These are phyloP conservation scores for Cydia fagiglandana DNA, from an alignment of 1,140 invertebrate species.

Conservation along the genomic window DNA sequence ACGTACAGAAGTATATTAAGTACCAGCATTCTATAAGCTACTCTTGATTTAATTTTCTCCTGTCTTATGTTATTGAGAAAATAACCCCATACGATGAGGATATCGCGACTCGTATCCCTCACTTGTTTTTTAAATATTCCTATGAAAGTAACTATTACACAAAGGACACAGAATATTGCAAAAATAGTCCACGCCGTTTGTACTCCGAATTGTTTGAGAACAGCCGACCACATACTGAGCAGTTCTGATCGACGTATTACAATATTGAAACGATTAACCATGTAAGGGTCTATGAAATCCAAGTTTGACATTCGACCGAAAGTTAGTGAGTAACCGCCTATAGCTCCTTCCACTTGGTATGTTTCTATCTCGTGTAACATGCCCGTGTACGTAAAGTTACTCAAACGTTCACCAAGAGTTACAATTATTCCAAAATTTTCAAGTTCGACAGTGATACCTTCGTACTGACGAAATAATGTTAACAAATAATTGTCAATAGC, in stretches of 20 bases:
- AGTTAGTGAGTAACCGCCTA: constrained; percentile 36
- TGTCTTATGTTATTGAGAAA: constrained; percentile 36
- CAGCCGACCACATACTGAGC: constrained; percentile 33
- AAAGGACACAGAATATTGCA: constrained; percentile 16
- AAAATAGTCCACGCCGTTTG: not conserved
- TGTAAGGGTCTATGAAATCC: constrained; percentile 38
- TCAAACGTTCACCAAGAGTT: not conserved
- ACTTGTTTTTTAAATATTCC: constrained; percentile 30
- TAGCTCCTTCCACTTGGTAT: constrained; percentile 34
- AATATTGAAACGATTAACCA: constrained; percentile 31
- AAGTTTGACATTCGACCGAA: not conserved
- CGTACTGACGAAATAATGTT: constrained; percentile 29
- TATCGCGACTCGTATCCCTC: constrained; percentile 33
- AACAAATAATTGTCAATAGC: constrained; percentile 28
- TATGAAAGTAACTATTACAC: constrained; percentile 7
- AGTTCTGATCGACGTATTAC: constrained; percentile 32
- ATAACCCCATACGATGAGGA: constrained; percentile 43
- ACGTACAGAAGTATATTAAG: constrained; percentile 35
- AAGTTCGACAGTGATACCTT: constrained; percentile 13
- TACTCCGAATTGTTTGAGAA: constrained; percentile 32
- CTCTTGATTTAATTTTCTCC: constrained; percentile 10
- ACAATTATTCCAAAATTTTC: constrained; percentile 21
- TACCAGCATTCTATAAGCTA: constrained; percentile 33
- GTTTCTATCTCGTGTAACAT: constrained; percentile 30
- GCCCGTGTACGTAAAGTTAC: constrained; percentile 28